Percentiles rank a stretch among this genome's conserved stretches.
phyloP scores from a whole-genome alignment of 1,140 invertebrate species.

The Leptinotarsa lineolata region DNA sequence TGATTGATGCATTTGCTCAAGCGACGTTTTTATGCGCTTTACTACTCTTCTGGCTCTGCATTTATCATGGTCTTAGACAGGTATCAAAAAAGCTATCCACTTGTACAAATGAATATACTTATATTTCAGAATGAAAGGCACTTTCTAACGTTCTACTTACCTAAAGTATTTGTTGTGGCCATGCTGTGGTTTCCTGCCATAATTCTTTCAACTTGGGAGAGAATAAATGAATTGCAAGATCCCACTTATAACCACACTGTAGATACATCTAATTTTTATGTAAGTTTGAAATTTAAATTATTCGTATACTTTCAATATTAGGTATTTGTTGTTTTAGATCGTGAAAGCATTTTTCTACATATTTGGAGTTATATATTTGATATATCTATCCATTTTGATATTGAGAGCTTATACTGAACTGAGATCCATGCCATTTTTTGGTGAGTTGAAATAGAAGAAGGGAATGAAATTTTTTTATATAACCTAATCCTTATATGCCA shows the following conservation, averaged over 20 bases:
- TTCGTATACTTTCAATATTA: constrained; percentile 12
- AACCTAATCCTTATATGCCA: too few species aligned
- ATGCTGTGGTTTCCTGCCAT: constrained; percentile 86
- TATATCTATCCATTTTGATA: constrained; percentile 83
- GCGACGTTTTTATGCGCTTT: constrained; percentile 86
- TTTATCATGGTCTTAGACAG: constrained; percentile 93
- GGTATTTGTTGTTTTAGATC: constrained; percentile 62
- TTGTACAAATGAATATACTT: not conserved
- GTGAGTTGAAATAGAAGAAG: constrained; percentile 61
- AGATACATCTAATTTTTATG: constrained; percentile 87
- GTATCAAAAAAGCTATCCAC: constrained; percentile 58
- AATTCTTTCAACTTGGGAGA: constrained; percentile 86
- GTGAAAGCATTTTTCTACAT: constrained; percentile 89
- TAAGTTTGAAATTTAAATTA: constrained; percentile 58
- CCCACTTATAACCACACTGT: constrained; percentile 91
- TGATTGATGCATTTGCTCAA: constrained; percentile 89
- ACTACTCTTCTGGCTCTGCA: constrained; percentile 91
- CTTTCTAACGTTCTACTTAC: constrained; percentile 86
- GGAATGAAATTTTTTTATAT: too few species aligned
- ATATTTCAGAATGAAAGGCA: constrained; percentile 80
- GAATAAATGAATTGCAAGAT: constrained; percentile 85
- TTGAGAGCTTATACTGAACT: constrained; percentile 92
- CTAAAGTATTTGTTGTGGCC: constrained; percentile 87
- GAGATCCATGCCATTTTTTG: constrained; percentile 95
- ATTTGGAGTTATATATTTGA: constrained; percentile 80